Conservation (phyloP, 2,888 invertebrate species). For the Sacculina carcini region DNA sequence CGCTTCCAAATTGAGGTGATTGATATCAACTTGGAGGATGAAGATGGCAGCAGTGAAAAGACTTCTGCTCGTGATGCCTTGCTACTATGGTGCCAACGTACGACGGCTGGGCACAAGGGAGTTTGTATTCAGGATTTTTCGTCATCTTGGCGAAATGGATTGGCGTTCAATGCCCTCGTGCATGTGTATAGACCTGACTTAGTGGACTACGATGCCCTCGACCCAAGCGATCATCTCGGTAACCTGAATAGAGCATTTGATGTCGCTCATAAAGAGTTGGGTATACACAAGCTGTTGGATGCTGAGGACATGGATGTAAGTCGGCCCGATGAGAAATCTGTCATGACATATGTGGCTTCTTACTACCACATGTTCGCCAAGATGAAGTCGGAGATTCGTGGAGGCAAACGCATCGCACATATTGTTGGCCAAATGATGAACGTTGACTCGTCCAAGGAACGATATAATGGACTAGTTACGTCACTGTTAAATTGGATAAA, state of each 20-base stretch:
- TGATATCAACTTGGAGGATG: slow-evolving; percentile 91
- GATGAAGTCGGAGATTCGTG: slow-evolving; percentile 96
- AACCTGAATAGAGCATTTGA: slow-evolving; percentile 96
- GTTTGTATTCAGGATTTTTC: slow-evolving; percentile 72
- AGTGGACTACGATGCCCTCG: slow-evolving; percentile 57
- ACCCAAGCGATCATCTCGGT: slow-evolving; percentile 58
- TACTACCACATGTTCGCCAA: slow-evolving; percentile 98
- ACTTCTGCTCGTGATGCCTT: slow-evolving; percentile 96
- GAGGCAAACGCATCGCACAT: slow-evolving; percentile 84
- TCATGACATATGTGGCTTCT: slow-evolving; percentile 94
- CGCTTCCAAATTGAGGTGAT: slow-evolving; percentile 87
- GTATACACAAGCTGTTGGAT: slow-evolving; percentile 73
- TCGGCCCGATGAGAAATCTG: slow-evolving; percentile 89
- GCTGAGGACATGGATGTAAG: slow-evolving; percentile 87
- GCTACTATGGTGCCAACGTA: slow-evolving; percentile 92
- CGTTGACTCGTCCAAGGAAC: slow-evolving; percentile 65
- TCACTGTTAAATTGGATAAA: slow-evolving; percentile 82
- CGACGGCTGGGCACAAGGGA: slow-evolving; percentile 76
- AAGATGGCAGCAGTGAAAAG: slow-evolving; percentile 87
- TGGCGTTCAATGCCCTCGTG: slow-evolving; percentile 95
- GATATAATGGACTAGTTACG: slow-evolving; percentile 59
- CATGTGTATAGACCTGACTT: slow-evolving; percentile 91
- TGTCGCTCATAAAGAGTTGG: slow-evolving; percentile 69
- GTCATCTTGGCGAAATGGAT: slow-evolving; percentile 76
- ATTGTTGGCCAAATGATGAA: slow-evolving; percentile 91